Conservation (phyloP, 2,113 vertebrate genomes). For the Eudyptes chrysolophus region DNA sequence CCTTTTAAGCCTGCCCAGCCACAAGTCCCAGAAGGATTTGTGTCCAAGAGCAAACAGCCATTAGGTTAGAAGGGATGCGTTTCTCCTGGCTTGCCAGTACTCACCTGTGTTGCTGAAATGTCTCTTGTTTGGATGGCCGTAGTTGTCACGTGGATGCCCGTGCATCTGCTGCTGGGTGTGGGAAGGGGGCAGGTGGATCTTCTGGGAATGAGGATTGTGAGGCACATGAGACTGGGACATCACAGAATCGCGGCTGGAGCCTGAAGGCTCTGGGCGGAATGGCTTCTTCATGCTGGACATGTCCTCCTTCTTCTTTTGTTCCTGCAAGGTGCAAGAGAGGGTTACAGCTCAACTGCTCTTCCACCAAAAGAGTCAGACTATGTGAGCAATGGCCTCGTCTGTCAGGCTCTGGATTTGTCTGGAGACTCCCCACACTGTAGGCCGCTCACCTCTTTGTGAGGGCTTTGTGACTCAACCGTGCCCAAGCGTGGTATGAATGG, state of each 20-base stretch:
- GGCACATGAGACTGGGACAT: conserved; percentile 79
- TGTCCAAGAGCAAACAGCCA: background rate
- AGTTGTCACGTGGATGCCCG: conserved; percentile 88
- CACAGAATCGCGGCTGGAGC: conserved; percentile 88
- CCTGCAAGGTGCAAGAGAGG: conserved; percentile 68
- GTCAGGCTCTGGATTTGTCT: background rate
- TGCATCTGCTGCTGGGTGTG: conserved; percentile 83
- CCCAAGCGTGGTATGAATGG: background rate
- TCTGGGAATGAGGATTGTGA: conserved; percentile 77
- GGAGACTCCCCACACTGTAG: too few species aligned
- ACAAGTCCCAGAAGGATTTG: background rate
- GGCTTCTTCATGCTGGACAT: conserved; percentile 79
- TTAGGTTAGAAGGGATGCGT: background rate
- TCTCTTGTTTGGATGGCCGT: conserved; percentile 84
- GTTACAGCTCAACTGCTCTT: background rate
- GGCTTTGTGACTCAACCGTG: background rate
- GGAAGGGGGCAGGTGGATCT: conserved; percentile 75
- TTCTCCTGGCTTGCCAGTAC: background rate
- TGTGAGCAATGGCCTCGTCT: background rate
- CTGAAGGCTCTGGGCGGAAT: conserved; percentile 87
- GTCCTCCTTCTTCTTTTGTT: conserved; percentile 93
- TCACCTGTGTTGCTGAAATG: conserved; percentile 90
- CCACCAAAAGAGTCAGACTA: background rate
- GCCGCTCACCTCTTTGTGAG: background rate
- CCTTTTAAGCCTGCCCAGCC: background rate